Percentiles rank a stretch among this genome's conserved stretches.
phyloP scores from a whole-genome alignment of 1,140 invertebrate genomes.

The Drosophila parabipectinata region DNA sequence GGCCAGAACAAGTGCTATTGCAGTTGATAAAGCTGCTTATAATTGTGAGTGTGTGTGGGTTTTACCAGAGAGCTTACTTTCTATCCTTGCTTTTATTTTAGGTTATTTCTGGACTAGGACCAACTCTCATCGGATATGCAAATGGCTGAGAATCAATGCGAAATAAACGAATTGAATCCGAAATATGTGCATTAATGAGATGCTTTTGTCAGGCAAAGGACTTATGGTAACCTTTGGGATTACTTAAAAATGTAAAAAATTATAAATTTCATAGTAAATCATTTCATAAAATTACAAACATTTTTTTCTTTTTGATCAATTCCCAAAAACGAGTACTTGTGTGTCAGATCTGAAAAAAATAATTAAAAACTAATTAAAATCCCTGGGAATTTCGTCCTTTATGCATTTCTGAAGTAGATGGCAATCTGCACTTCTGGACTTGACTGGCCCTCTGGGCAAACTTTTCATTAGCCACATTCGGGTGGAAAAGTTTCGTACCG shows the following conservation, averaged over 20 bases:
- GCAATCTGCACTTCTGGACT: constrained; percentile 28
- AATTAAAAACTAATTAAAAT: constrained; percentile 53
- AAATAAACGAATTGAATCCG: neutral
- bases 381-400: constrained; percentile 44
- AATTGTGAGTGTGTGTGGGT: constrained; percentile 20
- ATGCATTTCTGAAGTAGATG: constrained; percentile 34
- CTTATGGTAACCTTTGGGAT: neutral
- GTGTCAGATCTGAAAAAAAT: neutral
- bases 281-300: constrained; percentile 11
- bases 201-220: neutral
- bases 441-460: constrained; percentile 43
- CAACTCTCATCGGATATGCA: constrained; percentile 5
- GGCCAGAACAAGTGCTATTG: constrained; percentile 31
- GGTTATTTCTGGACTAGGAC: neutral
- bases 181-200: constrained; percentile 18
- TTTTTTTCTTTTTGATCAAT: no score
- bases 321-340: neutral
- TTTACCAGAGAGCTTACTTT: constrained; percentile 7
- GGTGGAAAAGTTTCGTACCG: constrained; percentile 43
- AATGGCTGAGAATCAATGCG: constrained; percentile 8
- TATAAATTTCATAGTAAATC: neutral
- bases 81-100: neutral
- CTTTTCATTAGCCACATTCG: constrained; percentile 66
- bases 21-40: constrained; percentile 51
- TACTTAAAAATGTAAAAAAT: neutral